A percentile compares a stretch with the other conserved stretches of the same genome.
phyloP scores from a whole-genome alignment of 2,113 vertebrate genomes.

The Stigmatopora argus region DNA sequence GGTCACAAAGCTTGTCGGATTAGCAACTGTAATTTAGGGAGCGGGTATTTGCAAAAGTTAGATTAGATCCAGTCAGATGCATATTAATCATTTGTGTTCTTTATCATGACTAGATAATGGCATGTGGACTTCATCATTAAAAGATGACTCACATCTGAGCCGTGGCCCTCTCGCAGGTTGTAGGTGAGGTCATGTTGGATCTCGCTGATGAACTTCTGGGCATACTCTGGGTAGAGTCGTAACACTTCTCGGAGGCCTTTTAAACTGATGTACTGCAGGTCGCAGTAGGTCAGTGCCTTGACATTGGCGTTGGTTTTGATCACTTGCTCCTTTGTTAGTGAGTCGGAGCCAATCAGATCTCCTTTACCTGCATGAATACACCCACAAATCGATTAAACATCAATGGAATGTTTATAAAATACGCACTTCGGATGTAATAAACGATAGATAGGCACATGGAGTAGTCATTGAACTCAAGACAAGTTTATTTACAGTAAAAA shows the following conservation, averaged over 20 bases:
- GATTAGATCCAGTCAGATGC: too few species aligned
- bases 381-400: background rate
- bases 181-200: conserved; percentile 82
- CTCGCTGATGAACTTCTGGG: conserved; percentile 77
- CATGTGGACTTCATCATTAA: background rate
- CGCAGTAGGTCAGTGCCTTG: conserved; percentile 79
- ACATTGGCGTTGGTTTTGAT: conserved; percentile 81
- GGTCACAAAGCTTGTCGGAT: too few species aligned
- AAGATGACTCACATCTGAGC: conserved; percentile 63
- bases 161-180: conserved; percentile 75
- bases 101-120: background rate
- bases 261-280: conserved; percentile 79
- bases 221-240: conserved; percentile 76
- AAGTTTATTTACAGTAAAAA: too few species aligned
- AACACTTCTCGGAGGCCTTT: conserved; percentile 77
- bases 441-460: too few species aligned
- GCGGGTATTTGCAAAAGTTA: too few species aligned
- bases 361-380: conserved; percentile 66
- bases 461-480: too few species aligned
- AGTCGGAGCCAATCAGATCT: conserved; percentile 78
- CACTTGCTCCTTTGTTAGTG: conserved; percentile 74
- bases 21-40: too few species aligned
- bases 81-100: background rate
- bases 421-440: too few species aligned
- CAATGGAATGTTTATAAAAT: background rate